phyloP scores from a whole-genome alignment of 2,888 invertebrate species.

The Caenorhabditis drosophilae region DNA sequence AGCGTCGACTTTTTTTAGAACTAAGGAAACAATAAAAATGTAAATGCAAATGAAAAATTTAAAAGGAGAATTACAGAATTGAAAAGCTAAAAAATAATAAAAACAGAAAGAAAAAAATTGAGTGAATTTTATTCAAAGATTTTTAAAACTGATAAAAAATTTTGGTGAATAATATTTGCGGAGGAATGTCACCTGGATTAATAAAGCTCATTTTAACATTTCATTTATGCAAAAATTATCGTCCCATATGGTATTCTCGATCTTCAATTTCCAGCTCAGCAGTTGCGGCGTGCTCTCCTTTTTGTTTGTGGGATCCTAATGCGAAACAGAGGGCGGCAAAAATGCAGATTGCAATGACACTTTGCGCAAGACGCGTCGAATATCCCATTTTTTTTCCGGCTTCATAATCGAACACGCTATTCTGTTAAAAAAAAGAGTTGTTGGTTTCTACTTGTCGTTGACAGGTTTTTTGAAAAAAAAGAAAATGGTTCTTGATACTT shows the following conservation, averaged over 20 bases:
- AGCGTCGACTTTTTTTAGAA: too few species aligned
- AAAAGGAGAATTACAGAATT: background rate
- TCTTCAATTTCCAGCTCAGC: constrained; percentile 67
- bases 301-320: constrained; percentile 64
- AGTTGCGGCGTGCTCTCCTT: constrained; percentile 65
- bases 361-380: constrained; percentile 42
- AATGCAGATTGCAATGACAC: constrained; percentile 48
- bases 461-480: background rate
- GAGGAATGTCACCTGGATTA: too few species aligned
- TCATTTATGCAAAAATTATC: too few species aligned
- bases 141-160: background rate
- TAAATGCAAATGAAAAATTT: too few species aligned
- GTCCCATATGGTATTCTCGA: constrained; percentile 58
- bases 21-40: too few species aligned
- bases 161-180: too few species aligned
- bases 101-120: background rate
- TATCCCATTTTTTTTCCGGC: constrained; percentile 43
- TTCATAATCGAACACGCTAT: constrained; percentile 58
- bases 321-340: constrained; percentile 56
- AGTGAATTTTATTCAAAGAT: background rate
- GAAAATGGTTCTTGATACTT: background rate
- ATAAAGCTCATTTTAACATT: too few species aligned
- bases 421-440: constrained; percentile 9
- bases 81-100: too few species aligned
- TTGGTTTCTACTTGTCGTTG: background rate